Evolutionary conservation across 2,888 invertebrate species (phyloP).

Genomic region (Agonopterix heracliana): DNA sequence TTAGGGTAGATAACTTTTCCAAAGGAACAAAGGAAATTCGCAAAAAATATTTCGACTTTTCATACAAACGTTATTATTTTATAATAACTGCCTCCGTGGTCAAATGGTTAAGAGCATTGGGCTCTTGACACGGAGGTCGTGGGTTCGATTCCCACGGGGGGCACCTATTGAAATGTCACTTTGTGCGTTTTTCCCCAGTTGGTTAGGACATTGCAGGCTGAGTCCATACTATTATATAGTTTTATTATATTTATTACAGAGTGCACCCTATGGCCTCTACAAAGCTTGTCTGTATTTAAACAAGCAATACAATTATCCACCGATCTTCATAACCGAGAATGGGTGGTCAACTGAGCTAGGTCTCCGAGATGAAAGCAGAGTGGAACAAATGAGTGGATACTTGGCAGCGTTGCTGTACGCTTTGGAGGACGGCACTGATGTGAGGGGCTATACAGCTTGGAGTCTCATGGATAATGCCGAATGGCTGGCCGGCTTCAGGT

Average conservation of each 20-base stretch:
- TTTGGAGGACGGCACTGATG: conserved; percentile 63
- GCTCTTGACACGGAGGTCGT: too few species aligned
- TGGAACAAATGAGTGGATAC: conserved; percentile 51
- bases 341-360: conserved; percentile 70
- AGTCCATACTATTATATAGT: too few species aligned
- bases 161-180: too few species aligned
- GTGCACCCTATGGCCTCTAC: conserved; percentile 57
- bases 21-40: too few species aligned
- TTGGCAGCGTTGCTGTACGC: conserved; percentile 53
- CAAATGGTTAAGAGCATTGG: too few species aligned
- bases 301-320: conserved; percentile 43
- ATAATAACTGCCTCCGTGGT: too few species aligned
- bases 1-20: too few species aligned
- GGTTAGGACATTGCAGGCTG: too few species aligned
- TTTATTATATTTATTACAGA: conserved; percentile 32
- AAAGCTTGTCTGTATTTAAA: conserved; percentile 47
- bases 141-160: too few species aligned
- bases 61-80: too few species aligned
- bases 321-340: conserved; percentile 73
- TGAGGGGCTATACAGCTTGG: conserved; percentile 78
- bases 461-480: conserved; percentile 82
- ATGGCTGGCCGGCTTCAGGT: conserved; percentile 77
- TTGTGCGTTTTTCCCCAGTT: too few species aligned
- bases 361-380: conserved; percentile 56
- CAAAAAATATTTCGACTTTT: too few species aligned